These are phyloP conservation scores for Dendrocincla fuliginosa DNA, from an alignment of 2,797 vertebrate species.

Conservation along the genomic window DNA sequence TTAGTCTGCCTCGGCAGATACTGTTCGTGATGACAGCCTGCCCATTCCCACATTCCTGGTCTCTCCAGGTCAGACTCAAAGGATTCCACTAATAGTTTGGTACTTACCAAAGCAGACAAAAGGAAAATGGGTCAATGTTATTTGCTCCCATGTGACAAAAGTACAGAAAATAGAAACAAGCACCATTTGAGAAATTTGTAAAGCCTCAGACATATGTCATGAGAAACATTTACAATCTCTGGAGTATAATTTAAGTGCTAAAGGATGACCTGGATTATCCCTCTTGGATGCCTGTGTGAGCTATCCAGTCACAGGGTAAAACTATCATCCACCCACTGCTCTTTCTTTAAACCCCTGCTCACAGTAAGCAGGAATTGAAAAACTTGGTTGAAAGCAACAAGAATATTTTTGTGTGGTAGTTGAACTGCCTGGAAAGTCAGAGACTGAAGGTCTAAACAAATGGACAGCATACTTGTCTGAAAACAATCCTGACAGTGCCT, in stretches of 20 bases:
- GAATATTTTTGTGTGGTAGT: not conserved
- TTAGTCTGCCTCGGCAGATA: not conserved
- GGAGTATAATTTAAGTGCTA: conserved; percentile 9
- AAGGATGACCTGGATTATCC: conserved; percentile 29
- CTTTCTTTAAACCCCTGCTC: not conserved
- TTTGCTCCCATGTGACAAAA: conserved; percentile 60
- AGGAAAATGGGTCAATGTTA: conserved; percentile 50
- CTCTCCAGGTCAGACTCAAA: conserved; percentile 38
- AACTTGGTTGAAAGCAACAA: not conserved
- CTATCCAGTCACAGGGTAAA: not conserved
- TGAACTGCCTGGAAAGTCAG: not conserved
- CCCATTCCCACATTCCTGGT: conserved; percentile 44
- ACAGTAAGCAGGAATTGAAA: not conserved
- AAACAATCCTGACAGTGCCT: not conserved
- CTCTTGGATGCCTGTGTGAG: not conserved
- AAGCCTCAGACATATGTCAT: conserved; percentile 54
- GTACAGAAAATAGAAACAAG: conserved; percentile 60
- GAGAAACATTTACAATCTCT: conserved; percentile 58
- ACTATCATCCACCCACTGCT: not conserved
- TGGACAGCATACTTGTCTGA: not conserved
- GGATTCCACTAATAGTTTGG: conserved; percentile 63
- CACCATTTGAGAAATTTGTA: conserved; percentile 61
- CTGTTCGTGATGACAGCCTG: not conserved
- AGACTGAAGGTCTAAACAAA: not conserved
- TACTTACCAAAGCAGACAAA: conserved; percentile 40